Conservation (phyloP, 1,140 invertebrate species). For the Drosophila auraria region DNA sequence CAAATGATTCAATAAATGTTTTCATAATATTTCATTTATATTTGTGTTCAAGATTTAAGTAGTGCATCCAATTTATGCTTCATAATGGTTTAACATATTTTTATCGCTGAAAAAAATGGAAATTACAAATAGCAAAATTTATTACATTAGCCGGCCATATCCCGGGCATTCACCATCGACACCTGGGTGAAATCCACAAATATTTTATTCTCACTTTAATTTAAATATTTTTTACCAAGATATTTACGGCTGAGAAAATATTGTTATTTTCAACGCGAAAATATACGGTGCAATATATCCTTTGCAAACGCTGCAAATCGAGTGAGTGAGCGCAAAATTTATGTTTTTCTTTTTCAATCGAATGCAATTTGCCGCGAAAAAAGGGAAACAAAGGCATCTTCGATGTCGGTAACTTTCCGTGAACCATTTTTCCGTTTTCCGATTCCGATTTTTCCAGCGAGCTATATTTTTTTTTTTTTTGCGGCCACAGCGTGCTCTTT, state of each 20-base stretch:
- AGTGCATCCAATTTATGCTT: neutral
- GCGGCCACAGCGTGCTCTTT: constrained; percentile 32
- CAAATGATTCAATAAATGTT: too few relatives aligned
- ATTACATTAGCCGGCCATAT: neutral
- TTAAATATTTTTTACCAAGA: constrained; percentile 4
- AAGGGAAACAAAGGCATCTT: constrained; percentile 37
- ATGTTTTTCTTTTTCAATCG: constrained; percentile 32
- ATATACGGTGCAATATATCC: constrained; percentile 25
- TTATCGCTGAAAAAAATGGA: neutral
- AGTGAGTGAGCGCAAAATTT: constrained; percentile 28
- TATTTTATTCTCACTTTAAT: constrained; percentile 3
- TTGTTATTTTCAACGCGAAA: constrained; percentile 10
- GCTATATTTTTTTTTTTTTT: constrained; percentile 23
- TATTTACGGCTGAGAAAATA: constrained; percentile 11
- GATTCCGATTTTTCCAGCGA: constrained; percentile 30
- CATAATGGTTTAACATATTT: too few relatives aligned
- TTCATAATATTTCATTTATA: too few relatives aligned
- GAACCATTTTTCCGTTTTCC: constrained; percentile 33
- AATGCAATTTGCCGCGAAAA: constrained; percentile 56
- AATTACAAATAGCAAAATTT: neutral
- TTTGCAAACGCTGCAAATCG: constrained; percentile 26
- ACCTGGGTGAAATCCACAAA: constrained; percentile 3
- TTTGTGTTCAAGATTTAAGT: neutral
- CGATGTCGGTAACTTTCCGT: constrained; percentile 28
- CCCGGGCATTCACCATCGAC: neutral